These are phyloP conservation scores for Ctenoplectra terminalis DNA, from an alignment of 1,140 invertebrate species.

Conservation along the genomic window DNA sequence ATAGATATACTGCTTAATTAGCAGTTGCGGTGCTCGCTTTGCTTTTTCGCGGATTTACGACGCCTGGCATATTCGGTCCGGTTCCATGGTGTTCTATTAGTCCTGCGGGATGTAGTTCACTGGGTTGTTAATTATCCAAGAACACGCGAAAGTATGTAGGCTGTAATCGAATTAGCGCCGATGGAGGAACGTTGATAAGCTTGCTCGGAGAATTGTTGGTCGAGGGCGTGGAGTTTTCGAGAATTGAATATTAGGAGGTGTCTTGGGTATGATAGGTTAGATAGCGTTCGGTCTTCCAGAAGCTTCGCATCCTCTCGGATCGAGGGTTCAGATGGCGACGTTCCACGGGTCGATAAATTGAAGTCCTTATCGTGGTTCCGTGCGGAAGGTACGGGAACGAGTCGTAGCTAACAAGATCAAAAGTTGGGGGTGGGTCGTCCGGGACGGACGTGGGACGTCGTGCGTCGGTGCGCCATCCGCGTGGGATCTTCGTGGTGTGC, in stretches of 20 bases:
- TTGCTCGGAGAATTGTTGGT: background rate
- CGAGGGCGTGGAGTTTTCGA: background rate
- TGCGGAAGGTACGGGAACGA: slow-evolving; percentile 24
- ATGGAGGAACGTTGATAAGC: slow-evolving; percentile 51
- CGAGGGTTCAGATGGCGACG: slow-evolving; percentile 52
- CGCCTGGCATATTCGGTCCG: slow-evolving; percentile 20
- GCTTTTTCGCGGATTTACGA: slow-evolving; percentile 34
- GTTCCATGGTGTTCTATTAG: slow-evolving; percentile 13
- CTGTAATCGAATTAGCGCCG: slow-evolving; percentile 33
- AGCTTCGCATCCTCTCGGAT: slow-evolving; percentile 22
- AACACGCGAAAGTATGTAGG: slow-evolving; percentile 42
- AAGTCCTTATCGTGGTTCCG: slow-evolving; percentile 38
- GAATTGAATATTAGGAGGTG: slow-evolving; percentile 22
- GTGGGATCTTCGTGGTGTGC: slow-evolving; percentile 75
- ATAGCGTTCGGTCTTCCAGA: too few species aligned
- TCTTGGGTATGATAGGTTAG: too few species aligned
- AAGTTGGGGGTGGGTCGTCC: slow-evolving; percentile 66
- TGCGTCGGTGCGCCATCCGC: slow-evolving; percentile 67
- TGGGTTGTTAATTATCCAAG: slow-evolving; percentile 30
- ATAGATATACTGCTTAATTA: slow-evolving; percentile 58
- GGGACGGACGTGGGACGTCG: slow-evolving; percentile 76
- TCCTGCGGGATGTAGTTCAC: slow-evolving; percentile 22
- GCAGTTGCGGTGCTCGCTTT: slow-evolving; percentile 32
- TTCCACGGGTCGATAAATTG: slow-evolving; percentile 42
- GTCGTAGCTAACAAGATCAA: slow-evolving; percentile 49